Conservation (phyloP, 2,113 vertebrate species). For the Australoheros scitulus region DNA sequence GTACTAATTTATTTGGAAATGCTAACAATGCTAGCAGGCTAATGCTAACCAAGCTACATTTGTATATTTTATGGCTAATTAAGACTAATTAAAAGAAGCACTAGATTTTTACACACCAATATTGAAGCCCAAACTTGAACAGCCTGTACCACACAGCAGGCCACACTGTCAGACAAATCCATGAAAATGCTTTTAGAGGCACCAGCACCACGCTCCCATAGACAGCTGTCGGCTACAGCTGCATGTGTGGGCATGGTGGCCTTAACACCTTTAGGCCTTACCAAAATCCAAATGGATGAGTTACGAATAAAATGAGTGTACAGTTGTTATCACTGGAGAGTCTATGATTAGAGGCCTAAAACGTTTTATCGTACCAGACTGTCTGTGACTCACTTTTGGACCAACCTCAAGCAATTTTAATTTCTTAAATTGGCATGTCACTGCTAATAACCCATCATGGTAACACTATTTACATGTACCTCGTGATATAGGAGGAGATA, state of each 20-base stretch:
- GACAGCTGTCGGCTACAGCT: background rate
- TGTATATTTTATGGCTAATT: background rate
- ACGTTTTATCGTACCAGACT: rapidly evolving
- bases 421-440: background rate
- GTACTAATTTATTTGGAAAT: background rate
- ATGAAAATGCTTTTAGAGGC: background rate
- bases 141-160: background rate
- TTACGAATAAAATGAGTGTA: background rate
- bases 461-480: too few relatives aligned
- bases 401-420: background rate
- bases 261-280: background rate
- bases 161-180: too few relatives aligned
- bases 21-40: background rate
- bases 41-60: background rate
- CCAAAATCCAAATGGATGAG: background rate
- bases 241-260: too few relatives aligned
- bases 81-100: too few relatives aligned
- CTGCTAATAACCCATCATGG: background rate
- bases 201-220: too few relatives aligned
- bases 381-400: too few relatives aligned
- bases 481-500: too few relatives aligned
- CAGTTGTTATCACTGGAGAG: background rate
- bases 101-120: too few relatives aligned
- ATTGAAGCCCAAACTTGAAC: too few relatives aligned
- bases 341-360: background rate